These are phyloP conservation scores for Pseudopodoces humilis DNA, from an alignment of 2,113 vertebrate genomes.

Conservation along the genomic window DNA sequence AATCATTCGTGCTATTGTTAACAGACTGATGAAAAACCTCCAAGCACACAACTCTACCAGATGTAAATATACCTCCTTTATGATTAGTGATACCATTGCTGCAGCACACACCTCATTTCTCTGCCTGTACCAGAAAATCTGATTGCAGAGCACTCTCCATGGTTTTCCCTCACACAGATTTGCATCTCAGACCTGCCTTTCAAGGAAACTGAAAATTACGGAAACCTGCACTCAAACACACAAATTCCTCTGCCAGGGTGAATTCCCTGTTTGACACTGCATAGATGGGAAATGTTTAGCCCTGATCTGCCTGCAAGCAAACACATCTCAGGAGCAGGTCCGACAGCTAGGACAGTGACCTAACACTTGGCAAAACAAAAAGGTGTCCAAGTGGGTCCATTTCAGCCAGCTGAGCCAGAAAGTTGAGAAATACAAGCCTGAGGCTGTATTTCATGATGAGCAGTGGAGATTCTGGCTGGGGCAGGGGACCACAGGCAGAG, in stretches of 20 bases:
- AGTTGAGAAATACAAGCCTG: background rate
- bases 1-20: background rate
- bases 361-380: background rate
- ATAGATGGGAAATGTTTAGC: background rate
- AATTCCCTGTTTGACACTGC: accelerated
- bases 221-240: background rate
- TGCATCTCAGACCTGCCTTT: background rate
- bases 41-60: background rate
- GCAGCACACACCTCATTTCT: background rate
- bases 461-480: background rate
- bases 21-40: background rate
- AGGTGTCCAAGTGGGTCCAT: too few species aligned
- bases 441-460: too few species aligned
- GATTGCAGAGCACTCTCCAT: background rate
- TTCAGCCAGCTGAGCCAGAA: background rate
- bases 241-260: background rate
- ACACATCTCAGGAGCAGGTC: background rate
- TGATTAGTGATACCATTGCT: background rate
- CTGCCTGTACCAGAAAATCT: background rate
- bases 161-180: background rate
- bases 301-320: background rate
- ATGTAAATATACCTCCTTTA: background rate
- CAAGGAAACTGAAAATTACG: background rate
- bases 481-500: background rate
- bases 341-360: background rate